These are phyloP conservation scores for Neoaliturus tenellus DNA, from an alignment of 2,888 invertebrate species.

Conservation along the genomic window DNA sequence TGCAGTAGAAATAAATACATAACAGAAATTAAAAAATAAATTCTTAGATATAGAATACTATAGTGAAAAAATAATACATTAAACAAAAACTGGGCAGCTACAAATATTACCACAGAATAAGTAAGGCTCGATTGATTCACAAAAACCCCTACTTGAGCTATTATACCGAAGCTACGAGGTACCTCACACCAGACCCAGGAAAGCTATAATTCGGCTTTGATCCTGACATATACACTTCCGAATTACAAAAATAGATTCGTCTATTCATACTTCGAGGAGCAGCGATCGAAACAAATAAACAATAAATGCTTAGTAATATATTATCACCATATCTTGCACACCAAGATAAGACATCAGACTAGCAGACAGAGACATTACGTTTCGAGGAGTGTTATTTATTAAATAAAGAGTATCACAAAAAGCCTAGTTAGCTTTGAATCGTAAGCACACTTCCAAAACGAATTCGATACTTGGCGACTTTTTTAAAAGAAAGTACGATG, in stretches of 20 bases:
- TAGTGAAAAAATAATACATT: not conserved
- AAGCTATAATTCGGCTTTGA: conserved; percentile 45
- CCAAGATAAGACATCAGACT: conserved; percentile 49
- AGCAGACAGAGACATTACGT: conserved; percentile 43
- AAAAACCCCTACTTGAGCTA: conserved; percentile 40
- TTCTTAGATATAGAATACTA: not conserved
- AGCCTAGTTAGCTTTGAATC: conserved; percentile 47
- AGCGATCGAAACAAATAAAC: conserved; percentile 16
- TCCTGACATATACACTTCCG: not conserved
- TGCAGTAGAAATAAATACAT: not conserved
- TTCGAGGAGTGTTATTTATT: conserved; percentile 41
- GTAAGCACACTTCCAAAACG: conserved; percentile 41
- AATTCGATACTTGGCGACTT: conserved; percentile 31
- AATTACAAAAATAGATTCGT: conserved; percentile 45
- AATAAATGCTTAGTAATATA: conserved; percentile 50
- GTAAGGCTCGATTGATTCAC: conserved; percentile 31
- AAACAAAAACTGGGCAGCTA: not conserved
- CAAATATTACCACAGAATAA: not conserved
- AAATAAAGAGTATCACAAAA: conserved; percentile 42
- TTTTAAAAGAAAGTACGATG: conserved; percentile 70
- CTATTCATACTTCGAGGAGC: conserved; percentile 16
- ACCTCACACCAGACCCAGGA: conserved; percentile 2
- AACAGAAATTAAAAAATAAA: not conserved
- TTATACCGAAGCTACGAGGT: not conserved
- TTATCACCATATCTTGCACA: conserved; percentile 51